Evolutionary conservation across 2,888 invertebrate species (phyloP), one percentile per base, ranked within the genome.

Genomic region (Cryptops parisi): DNA sequence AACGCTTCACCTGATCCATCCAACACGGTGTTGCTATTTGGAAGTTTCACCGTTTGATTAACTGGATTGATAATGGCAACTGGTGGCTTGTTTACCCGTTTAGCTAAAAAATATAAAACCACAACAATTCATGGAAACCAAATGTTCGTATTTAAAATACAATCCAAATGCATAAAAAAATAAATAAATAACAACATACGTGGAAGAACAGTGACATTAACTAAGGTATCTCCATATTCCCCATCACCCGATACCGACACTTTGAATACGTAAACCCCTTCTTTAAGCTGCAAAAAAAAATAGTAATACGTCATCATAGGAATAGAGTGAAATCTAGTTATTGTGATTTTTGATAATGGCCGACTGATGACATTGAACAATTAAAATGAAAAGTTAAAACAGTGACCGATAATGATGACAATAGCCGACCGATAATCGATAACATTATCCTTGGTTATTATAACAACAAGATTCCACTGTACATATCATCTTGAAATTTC

Each of bases 121-220:
- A 43, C 22, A 50, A 5, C 2, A 41, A 41, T 50, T 15, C 6
- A 15, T 40, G 24, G 43, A 33, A 5, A 41, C 9, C 19, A 41
- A 41, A n/a, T n/a, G 24, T 6, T 33, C 3, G 19, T 19, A 15
- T 21, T 2, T 22, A 22, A 41, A 40, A 40, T 23, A 27, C 17
- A 54, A 21, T 26, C 38, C 52, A 26, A 15, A 33, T 47, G 65
- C 68, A 65, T 61, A 23, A 26, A 49, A 21, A 9, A 9, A 15
- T 6, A 33, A 33, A 15, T 15, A 17, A 41, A 41, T 12, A 47
- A 17, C 46, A 48, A 64, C 67, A 60, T 62, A 78, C 77, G 74
- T 56, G 90, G 86, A 60, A 84, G 66, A 15, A 94, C 93, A 0
- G 88, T 89, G 2, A 94, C 86, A 67, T 93, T 93, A 0, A 88